Base-by-base conservation (phyloP, 2,113 vertebrate genomes). In the Prochilodus magdalenae region DNA sequence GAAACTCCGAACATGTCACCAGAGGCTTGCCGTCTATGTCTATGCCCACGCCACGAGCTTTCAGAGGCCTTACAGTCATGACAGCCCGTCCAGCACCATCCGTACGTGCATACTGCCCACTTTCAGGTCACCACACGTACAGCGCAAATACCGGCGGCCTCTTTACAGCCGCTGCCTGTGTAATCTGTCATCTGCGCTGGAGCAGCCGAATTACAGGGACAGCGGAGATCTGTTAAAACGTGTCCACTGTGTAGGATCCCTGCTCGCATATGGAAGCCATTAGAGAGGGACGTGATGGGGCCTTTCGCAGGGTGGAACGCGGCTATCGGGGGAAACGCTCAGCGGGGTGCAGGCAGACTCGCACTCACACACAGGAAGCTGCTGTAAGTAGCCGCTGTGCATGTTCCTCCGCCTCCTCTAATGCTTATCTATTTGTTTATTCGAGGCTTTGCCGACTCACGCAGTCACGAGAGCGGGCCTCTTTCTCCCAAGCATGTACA, bases 181-280 rank as follows among this genome's bases (percentile, higher is more conserved):
- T 6, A 73, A 8, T 29, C 26, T 66, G 60, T 40, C 27, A 57
- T 55, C 51, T 55, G 49, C 22, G 27, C 20, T 24, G 51, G 75
- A 77, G 44, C 14, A 26, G 40, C 40, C 44, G 18, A 77, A 65
- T 66, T 67, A 53, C 20, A 36, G 51, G 65, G 47, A 36, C 63
- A 70, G 49, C 29, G 33, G 13, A 67, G 22, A 55, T 26, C 66
- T 60, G 33, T 44, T 53, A 62, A 24, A 33, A 62, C 57, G 33
- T 75, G 70, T 73, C 40, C 47, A 65, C 44, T 40, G 2, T 40
- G 36, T 51, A 66, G 71, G 66, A 44, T 44, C 70, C 20, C 26
- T 14, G 11, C 4, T 53, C 53, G 33, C 84, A 86, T 75, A 80
- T 77, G 81, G 77, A 80, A 83, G 51, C 69, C 29, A 86, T 86